Percentiles rank a stretch among this genome's conserved stretches.
Conservation (phyloP, 2,797 vertebrate species). For the Limnodromus scolopaceus region DNA sequence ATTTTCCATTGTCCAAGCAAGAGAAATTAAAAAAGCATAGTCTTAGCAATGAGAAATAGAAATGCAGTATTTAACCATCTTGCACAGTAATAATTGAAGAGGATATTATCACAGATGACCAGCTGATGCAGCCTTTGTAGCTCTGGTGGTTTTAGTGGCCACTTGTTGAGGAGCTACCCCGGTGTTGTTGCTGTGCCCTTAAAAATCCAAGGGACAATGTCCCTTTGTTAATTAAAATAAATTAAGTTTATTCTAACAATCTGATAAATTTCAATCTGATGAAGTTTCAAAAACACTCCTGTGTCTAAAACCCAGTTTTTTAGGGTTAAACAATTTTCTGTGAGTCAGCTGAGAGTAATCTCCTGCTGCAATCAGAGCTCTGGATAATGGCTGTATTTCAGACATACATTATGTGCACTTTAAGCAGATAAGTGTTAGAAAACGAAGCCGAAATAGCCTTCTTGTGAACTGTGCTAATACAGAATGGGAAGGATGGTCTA, state of each 20-base stretch:
- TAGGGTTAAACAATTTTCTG: slow-evolving; percentile 48
- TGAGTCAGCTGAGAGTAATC: slow-evolving; percentile 66
- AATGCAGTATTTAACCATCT: not conserved
- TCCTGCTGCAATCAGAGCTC: slow-evolving; percentile 51
- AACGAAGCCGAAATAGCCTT: slow-evolving; percentile 65
- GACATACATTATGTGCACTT: slow-evolving; percentile 73
- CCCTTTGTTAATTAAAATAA: not conserved
- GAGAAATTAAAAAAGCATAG: not conserved
- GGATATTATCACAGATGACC: not conserved
- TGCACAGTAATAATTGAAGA: not conserved
- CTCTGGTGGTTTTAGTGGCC: not conserved
- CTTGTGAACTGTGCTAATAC: slow-evolving; percentile 46
- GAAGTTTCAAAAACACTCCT: not conserved
- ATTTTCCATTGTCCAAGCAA: not conserved
- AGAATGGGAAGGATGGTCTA: slow-evolving; percentile 18
- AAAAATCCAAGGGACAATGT: not conserved
- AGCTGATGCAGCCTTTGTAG: not conserved
- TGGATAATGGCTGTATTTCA: slow-evolving; percentile 66
- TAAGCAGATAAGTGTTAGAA: slow-evolving; percentile 62
- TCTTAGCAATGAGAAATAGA: not conserved
- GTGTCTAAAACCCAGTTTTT: not conserved
- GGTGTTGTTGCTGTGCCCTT: not conserved
- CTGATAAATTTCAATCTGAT: not conserved
- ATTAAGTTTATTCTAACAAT: not conserved
- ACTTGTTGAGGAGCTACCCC: not conserved